phyloP scores from a whole-genome alignment of 1,140 invertebrate genomes.

The Eumeta japonica region DNA sequence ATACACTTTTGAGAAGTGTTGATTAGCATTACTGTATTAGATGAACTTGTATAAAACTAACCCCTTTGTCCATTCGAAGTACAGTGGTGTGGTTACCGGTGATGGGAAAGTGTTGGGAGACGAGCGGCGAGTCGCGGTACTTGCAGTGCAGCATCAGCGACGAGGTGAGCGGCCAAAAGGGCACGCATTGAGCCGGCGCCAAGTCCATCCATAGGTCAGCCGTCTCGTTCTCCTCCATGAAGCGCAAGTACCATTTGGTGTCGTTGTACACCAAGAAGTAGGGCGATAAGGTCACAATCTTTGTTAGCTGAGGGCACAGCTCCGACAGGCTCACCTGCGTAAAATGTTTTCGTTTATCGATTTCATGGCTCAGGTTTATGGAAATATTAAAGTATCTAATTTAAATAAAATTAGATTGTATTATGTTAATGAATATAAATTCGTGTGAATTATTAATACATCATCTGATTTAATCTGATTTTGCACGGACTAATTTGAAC shows the following conservation, averaged over 20 bases:
- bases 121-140: constrained; percentile 71
- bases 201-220: constrained; percentile 83
- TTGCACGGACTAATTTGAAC: too few species aligned
- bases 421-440: too few species aligned
- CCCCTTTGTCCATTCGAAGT: constrained; percentile 80
- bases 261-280: constrained; percentile 82
- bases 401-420: too few species aligned
- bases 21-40: too few species aligned
- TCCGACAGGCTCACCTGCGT: constrained; percentile 64
- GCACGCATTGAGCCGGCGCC: constrained; percentile 64
- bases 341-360: too few species aligned
- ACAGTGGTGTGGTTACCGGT: constrained; percentile 69
- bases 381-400: constrained; percentile 4
- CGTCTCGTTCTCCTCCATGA: constrained; percentile 83
- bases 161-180: constrained; percentile 81
- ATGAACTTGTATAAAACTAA: too few species aligned
- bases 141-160: constrained; percentile 80
- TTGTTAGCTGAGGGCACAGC: constrained; percentile 72
- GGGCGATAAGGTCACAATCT: constrained; percentile 81
- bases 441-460: too few species aligned
- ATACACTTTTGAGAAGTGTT: too few species aligned
- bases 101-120: constrained; percentile 77
- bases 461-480: too few species aligned
- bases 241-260: constrained; percentile 67
- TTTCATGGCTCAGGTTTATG: constrained; percentile 7